Conservation (phyloP, 92 coral and sea anemone species). For the Siderastrea radians region DNA sequence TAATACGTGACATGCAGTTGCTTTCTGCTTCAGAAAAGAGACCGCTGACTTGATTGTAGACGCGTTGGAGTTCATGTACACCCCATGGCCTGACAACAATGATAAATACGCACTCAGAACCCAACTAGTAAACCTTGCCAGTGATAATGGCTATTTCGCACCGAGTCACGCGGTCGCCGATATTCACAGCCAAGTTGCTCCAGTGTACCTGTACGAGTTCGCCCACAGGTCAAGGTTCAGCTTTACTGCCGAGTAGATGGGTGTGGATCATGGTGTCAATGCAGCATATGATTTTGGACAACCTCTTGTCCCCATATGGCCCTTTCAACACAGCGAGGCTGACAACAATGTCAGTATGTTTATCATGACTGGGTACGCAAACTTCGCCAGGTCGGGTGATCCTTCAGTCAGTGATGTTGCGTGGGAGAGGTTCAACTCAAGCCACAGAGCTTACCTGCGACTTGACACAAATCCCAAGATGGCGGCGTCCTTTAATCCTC, state of each 20-base stretch:
- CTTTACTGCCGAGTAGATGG: slow-evolving; percentile 16
- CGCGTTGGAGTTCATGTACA: slow-evolving; percentile 64
- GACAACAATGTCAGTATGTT: slow-evolving; percentile 61
- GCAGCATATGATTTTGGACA: neutral
- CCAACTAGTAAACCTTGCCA: slow-evolving; percentile 43
- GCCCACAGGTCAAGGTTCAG: slow-evolving; percentile 15
- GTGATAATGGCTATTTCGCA: slow-evolving; percentile 54
- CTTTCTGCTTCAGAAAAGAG: neutral
- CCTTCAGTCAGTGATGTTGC: slow-evolving; percentile 59
- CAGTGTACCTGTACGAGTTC: slow-evolving; percentile 62
- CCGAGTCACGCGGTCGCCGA: slow-evolving; percentile 58
- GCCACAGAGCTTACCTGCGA: slow-evolving; percentile 60
- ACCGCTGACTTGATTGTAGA: slow-evolving; percentile 32
- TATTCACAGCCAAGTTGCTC: slow-evolving; percentile 45
- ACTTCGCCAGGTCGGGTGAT: slow-evolving; percentile 66
- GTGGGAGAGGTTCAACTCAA: slow-evolving; percentile 72
- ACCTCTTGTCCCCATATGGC: neutral
- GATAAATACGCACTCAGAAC: slow-evolving; percentile 40
- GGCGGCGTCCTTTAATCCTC: slow-evolving; percentile 23
- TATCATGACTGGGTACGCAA: slow-evolving; percentile 46
- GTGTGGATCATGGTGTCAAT: slow-evolving; percentile 21
- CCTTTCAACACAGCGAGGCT: neutral
- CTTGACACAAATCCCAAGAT: slow-evolving; percentile 72
- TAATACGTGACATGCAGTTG: neutral
- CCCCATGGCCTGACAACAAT: slow-evolving; percentile 58